A percentile compares a stretch with the other conserved stretches of the same genome.
These are phyloP conservation scores for Papilio glaucus DNA, from an alignment of 1,140 invertebrate species.

Conservation along the genomic window DNA sequence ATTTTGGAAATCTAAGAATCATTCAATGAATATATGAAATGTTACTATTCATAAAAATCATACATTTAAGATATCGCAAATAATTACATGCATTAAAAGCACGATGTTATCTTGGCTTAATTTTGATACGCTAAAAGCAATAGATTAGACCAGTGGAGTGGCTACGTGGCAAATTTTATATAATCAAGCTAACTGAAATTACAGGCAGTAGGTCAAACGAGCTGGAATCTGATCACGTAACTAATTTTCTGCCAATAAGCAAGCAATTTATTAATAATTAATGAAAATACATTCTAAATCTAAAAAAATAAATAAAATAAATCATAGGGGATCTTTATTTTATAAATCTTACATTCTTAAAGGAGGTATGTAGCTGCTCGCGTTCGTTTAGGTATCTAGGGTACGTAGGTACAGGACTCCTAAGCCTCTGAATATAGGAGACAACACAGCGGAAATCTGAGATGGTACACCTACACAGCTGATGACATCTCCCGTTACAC, in stretches of 20 bases:
- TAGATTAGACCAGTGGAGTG: background rate
- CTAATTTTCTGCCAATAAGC: slow-evolving; percentile 7
- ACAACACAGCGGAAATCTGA: too few relatives aligned
- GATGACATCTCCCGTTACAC: too few relatives aligned
- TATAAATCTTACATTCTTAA: background rate
- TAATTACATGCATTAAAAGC: background rate
- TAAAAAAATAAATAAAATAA: background rate
- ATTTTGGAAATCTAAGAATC: too few relatives aligned
- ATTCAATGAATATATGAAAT: too few relatives aligned
- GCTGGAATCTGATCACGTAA: background rate
- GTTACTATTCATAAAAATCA: too few relatives aligned
- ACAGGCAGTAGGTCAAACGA: background rate
- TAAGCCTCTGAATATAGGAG: too few relatives aligned
- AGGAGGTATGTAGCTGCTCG: background rate
- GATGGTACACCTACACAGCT: too few relatives aligned
- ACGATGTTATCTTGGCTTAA: background rate
- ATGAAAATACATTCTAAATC: background rate
- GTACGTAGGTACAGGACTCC: too few relatives aligned
- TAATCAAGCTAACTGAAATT: background rate
- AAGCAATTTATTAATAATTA: background rate
- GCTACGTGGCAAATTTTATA: background rate
- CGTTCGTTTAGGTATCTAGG: too few relatives aligned
- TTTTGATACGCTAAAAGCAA: background rate
- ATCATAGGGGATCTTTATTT: background rate
- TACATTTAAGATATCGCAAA: too few relatives aligned